These are phyloP conservation scores for Macquaria ambigua DNA, from an alignment of 2,113 vertebrate species.

Conservation along the genomic window DNA sequence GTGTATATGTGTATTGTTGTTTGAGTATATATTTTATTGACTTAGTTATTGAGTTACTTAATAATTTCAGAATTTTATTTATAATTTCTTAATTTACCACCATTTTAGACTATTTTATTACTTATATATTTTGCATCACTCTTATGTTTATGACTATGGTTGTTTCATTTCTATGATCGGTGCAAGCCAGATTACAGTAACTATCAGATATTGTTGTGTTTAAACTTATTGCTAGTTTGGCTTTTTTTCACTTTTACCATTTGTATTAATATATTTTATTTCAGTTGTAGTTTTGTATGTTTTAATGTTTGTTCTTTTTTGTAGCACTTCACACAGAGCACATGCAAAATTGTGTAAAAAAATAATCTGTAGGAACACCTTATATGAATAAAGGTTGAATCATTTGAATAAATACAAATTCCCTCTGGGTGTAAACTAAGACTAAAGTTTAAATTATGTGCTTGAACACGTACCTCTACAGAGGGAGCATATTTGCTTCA, in stretches of 20 bases:
- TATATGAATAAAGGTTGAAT: background rate
- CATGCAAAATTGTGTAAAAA: background rate
- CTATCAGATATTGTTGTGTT: background rate
- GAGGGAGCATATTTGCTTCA: background rate
- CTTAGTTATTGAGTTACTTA: background rate
- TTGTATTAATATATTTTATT: constrained; percentile 6
- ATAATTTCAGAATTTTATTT: background rate
- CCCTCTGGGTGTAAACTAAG: background rate
- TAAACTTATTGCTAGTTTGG: background rate
- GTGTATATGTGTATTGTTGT: background rate
- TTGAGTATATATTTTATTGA: background rate
- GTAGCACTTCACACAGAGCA: background rate
- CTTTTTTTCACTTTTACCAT: background rate
- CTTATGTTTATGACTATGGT: background rate
- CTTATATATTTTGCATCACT: background rate
- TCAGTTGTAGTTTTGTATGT: background rate
- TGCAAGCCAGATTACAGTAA: background rate
- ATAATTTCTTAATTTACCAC: background rate
- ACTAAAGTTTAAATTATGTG: background rate
- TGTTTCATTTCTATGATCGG: background rate
- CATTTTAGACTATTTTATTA: background rate
- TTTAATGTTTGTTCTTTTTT: background rate
- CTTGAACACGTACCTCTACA: background rate
- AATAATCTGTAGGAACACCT: background rate
- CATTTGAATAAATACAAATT: background rate